Evolutionary conservation across 37 sponge, comb jelly and placozoan species (phyloP), one percentile per base, ranked within the genome.

Genomic region (Cliona cf. orientalis): DNA sequence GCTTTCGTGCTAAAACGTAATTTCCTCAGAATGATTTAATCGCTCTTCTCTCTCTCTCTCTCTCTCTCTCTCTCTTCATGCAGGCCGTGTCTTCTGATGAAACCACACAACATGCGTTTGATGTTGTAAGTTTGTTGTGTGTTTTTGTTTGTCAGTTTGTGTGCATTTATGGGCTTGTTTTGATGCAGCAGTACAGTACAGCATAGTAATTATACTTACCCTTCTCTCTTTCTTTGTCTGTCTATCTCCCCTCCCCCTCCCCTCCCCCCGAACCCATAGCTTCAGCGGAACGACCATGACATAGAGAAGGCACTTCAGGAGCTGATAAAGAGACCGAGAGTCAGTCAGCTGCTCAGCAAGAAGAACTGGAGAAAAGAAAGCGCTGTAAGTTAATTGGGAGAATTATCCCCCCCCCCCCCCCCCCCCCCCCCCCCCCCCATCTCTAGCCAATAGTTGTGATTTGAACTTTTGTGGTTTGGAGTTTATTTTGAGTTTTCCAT

Each of bases 71-170:
- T n/a, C n/a, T n/a, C 5, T 66, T 32, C 36, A 21, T 58, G 34
- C 71, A 91, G 92, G 92, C 92, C 69, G 92, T 84, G 0, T 78
- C 87, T 46, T 78, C 92, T 46, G 92, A 91, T 86, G 84, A 91
- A 37, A 91, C 92, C 45, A 91, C 92, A 25, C 92, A 91, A 64
- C 71, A 74, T 69, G 92, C 87, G 7, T 91, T 86, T 79, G 87
- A 91, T 64, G 69, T 80, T 76, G 92, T 91, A 64, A 83, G 87
- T 59, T 9, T 21, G 12, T 53, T 19, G 19, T 19, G 12, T 53
- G 56, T 53, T 21, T 12, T 53, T 53, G 56, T 53, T 53, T 21
- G 56, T 12, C 17, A 53, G 19, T 53, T 19, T 53, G 56, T 21
- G 17, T 19, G 12, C 56, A 21, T 19, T 53, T 12, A 53, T 12